Percentiles rank a stretch among this genome's conserved stretches.
These are phyloP conservation scores for Pyrgus malvae DNA, from an alignment of 2,888 invertebrate species.

Conservation along the genomic window DNA sequence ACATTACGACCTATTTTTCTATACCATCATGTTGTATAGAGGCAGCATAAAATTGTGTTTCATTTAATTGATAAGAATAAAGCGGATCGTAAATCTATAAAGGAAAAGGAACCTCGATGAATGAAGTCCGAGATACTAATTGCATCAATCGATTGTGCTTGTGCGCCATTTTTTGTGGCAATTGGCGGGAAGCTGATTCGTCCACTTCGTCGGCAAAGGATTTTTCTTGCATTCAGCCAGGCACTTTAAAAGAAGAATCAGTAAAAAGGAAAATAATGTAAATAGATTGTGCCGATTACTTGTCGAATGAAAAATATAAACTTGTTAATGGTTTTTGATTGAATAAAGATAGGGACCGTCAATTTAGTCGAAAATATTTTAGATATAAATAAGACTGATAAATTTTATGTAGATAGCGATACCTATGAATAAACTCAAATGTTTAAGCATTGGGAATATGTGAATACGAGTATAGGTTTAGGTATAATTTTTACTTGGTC, in stretches of 20 bases:
- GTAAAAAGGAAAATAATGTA: not conserved
- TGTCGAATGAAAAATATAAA: too few species aligned
- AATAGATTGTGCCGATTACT: not conserved
- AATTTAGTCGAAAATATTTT: too few species aligned
- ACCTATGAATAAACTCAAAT: too few species aligned
- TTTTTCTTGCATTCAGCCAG: constrained; percentile 10
- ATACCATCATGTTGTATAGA: too few species aligned
- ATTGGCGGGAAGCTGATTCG: constrained; percentile 9
- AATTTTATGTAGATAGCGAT: too few species aligned
- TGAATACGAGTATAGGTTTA: too few species aligned
- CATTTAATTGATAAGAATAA: constrained; percentile 2
- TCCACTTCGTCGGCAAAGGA: not conserved
- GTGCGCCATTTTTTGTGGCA: constrained; percentile 15
- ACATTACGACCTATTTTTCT: not conserved
- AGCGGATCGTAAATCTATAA: not conserved
- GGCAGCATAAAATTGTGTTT: not conserved
- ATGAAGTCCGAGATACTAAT: constrained; percentile 13
- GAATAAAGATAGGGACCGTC: too few species aligned
- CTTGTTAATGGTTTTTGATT: too few species aligned
- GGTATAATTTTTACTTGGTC: too few species aligned
- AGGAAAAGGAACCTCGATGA: constrained; percentile 12
- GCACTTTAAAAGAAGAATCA: not conserved
- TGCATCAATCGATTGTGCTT: constrained; percentile 12
- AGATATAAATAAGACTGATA: too few species aligned
- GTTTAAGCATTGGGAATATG: too few species aligned